Percentiles rank a stretch among this genome's conserved stretches.
phyloP scores from a whole-genome alignment of 2,888 invertebrate genomes.

The Macropis europaea region DNA sequence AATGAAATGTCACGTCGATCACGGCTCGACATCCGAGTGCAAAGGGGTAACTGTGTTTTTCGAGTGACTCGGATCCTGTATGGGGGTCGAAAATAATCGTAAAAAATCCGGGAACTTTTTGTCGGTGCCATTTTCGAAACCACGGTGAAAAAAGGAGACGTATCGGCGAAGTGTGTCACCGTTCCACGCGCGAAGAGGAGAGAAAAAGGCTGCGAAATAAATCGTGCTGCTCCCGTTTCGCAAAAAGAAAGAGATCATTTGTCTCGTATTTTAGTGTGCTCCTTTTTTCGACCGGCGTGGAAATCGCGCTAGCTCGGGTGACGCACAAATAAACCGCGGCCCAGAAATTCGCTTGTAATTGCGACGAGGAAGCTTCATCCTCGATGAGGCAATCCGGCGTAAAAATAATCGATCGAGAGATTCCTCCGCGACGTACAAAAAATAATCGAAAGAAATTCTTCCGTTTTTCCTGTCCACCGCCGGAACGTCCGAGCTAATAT shows the following conservation, averaged over 20 bases:
- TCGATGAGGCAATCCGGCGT: not conserved
- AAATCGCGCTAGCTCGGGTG: not conserved
- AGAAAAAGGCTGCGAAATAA: conserved; percentile 5
- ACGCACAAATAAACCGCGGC: not conserved
- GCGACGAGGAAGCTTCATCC: not conserved
- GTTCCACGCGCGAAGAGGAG: not conserved
- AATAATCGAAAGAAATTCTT: too few relatives aligned
- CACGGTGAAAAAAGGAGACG: not conserved
- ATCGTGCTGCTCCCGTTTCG: not conserved
- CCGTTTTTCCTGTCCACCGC: too few relatives aligned
- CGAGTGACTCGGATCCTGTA: too few relatives aligned
- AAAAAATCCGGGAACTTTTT: too few relatives aligned
- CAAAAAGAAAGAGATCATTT: not conserved
- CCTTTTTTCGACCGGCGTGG: not conserved
- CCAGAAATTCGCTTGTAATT: not conserved
- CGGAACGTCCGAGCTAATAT: too few relatives aligned
- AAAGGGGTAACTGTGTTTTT: too few relatives aligned
- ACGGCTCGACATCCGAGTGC: too few relatives aligned
- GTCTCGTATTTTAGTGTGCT: conserved; percentile 8
- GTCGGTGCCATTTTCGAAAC: too few relatives aligned
- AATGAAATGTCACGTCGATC: too few relatives aligned
- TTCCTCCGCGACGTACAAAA: too few relatives aligned
- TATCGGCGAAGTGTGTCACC: not conserved
- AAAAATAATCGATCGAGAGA: conserved; percentile 1
- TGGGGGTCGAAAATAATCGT: too few relatives aligned